Evolutionary conservation across 2,113 vertebrate genomes (phyloP).

Genomic region (Oncorhynchus kisutch): DNA sequence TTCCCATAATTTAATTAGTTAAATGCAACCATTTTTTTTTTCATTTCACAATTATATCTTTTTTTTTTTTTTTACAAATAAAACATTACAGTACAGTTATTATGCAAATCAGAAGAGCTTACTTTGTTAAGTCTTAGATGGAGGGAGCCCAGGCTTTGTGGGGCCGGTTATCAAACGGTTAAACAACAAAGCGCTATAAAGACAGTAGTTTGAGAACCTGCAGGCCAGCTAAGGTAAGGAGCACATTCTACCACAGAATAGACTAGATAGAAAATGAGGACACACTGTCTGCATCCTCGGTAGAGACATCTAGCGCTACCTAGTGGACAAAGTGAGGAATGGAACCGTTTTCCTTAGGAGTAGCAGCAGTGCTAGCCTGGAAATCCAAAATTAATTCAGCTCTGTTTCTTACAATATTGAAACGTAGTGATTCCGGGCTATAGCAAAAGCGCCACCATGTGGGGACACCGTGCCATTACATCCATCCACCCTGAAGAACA

Average conservation of each 20-base stretch:
- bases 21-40: conserved; percentile 74
- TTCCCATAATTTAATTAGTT: conserved; percentile 81
- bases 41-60: conserved; percentile 63
- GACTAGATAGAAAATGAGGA: conserved; percentile 19
- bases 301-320: no score
- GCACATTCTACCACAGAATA: conserved; percentile 52
- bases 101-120: conserved; percentile 74
- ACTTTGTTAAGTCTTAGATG: conserved; percentile 61
- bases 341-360: background rate
- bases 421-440: no score
- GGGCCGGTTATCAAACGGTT: conserved; percentile 46
- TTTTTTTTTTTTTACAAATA: conserved; percentile 67
- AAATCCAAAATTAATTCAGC: no score
- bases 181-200: conserved; percentile 66
- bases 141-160: conserved; percentile 63
- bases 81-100: conserved; percentile 75
- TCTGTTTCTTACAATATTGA: no score
- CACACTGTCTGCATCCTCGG: no score
- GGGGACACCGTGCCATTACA: conserved; percentile 44
- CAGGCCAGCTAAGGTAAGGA: conserved; percentile 59
- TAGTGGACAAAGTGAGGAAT: background rate
- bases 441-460: background rate
- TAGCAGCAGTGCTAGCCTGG: background rate
- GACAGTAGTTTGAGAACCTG: conserved; percentile 61
- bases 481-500: conserved; percentile 39